phyloP scores from a whole-genome alignment of 35 echinoderm and acorn worm genomes.

The Lytechinus pictus region DNA sequence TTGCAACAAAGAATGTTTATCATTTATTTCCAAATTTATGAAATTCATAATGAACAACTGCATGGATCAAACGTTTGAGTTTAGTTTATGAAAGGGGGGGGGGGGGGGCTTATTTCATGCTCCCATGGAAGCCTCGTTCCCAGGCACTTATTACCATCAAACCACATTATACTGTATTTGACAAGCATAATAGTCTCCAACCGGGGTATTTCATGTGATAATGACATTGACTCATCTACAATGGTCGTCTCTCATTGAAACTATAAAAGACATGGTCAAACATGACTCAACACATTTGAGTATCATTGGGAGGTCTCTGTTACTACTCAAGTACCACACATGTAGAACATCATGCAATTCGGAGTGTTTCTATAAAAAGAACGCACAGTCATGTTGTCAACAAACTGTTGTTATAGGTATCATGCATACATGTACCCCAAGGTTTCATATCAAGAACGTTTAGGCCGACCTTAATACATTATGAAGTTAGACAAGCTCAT shows the following conservation, averaged over 20 bases:
- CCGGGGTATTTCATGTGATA: background rate
- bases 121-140: too few species aligned
- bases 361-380: background rate
- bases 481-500: background rate
- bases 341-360: background rate
- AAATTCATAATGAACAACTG: too few species aligned
- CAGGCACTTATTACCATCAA: too few species aligned
- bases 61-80: too few species aligned
- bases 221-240: background rate
- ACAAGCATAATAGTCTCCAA: background rate
- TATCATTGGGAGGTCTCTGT: background rate
- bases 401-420: background rate
- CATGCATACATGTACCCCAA: too few species aligned
- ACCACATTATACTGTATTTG: too few species aligned
- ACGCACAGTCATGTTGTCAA: background rate
- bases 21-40: too few species aligned
- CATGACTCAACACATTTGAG: slow-evolving; percentile 1
- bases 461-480: too few species aligned
- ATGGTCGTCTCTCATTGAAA: background rate
- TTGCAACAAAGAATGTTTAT: too few species aligned
- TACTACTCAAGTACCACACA: background rate
- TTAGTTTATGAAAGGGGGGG: too few species aligned
- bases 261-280: background rate
- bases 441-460: too few species aligned
- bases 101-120: too few species aligned